These are phyloP conservation scores for Euura lappo DNA, from an alignment of 1,140 invertebrate species.

Conservation along the genomic window DNA sequence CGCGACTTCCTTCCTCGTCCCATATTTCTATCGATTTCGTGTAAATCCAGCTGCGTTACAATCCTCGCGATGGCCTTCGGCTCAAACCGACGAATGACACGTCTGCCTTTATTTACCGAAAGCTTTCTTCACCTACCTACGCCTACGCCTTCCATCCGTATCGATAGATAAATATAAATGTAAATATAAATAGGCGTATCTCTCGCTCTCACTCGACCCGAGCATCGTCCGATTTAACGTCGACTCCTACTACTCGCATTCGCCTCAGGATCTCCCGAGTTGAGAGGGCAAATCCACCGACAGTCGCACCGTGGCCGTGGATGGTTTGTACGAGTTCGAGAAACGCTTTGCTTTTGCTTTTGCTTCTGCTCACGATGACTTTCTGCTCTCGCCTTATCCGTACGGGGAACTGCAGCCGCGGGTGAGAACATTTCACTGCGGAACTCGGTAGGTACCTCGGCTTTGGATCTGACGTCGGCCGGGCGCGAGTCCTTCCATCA, in stretches of 20 bases:
- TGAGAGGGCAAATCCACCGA: too few relatives aligned
- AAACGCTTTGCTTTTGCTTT: too few relatives aligned
- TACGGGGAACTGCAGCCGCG: too few relatives aligned
- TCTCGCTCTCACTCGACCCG: too few relatives aligned
- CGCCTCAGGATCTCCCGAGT: background rate
- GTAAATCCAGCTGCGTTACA: constrained; percentile 49
- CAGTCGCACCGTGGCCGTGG: too few relatives aligned
- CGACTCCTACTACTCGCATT: background rate
- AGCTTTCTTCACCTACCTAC: background rate
- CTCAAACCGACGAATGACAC: background rate
- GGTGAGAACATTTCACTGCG: too few relatives aligned
- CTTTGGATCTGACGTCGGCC: too few relatives aligned
- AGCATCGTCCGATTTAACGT: background rate
- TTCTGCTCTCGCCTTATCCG: too few relatives aligned
- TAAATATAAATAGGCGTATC: background rate
- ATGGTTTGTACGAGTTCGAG: too few relatives aligned
- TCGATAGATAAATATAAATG: background rate
- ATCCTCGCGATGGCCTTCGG: constrained; percentile 13
- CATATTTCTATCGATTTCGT: constrained; percentile 57
- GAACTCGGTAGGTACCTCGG: too few relatives aligned
- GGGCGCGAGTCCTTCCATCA: too few relatives aligned
- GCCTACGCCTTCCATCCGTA: background rate
- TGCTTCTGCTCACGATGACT: too few relatives aligned
- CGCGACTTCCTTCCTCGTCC: constrained; percentile 27
- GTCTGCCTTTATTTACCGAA: background rate